phyloP scores from a whole-genome alignment of 1,140 invertebrate species.

The Portunus trituberculatus region DNA sequence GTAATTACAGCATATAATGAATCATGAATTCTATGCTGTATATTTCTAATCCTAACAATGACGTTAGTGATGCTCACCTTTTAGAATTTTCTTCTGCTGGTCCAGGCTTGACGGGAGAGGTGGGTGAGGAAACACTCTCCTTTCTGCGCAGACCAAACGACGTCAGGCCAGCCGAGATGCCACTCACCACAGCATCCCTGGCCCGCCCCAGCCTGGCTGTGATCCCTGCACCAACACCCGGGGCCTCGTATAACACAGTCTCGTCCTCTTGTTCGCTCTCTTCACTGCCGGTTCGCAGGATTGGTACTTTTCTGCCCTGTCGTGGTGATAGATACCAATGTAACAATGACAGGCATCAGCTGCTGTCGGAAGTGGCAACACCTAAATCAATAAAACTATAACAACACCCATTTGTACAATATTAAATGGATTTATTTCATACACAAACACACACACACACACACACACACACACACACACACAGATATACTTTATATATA shows the following conservation, averaged over 20 bases:
- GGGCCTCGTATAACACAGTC: slow-evolving; percentile 65
- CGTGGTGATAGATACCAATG: neutral
- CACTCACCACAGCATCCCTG: slow-evolving; percentile 68
- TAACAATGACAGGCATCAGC: neutral
- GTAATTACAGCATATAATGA: too few species aligned
- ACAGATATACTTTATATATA: too few species aligned
- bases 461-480: too few species aligned
- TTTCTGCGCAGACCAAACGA: slow-evolving; percentile 64
- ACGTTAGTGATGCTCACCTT: slow-evolving; percentile 14
- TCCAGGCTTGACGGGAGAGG: slow-evolving; percentile 45
- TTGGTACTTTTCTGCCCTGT: slow-evolving; percentile 66
- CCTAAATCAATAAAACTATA: too few species aligned
- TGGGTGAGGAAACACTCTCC: slow-evolving; percentile 60
- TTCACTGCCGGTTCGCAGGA: slow-evolving; percentile 69
- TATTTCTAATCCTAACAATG: too few species aligned
- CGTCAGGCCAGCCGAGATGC: slow-evolving; percentile 65
- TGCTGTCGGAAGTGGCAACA: neutral
- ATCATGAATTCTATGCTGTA: neutral
- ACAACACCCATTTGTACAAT: too few species aligned
- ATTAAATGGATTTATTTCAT: too few species aligned
- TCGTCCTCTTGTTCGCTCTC: slow-evolving; percentile 70
- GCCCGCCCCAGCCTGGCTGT: slow-evolving; percentile 68
- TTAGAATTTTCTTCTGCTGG: slow-evolving; percentile 33
- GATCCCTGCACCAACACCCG: slow-evolving; percentile 60
- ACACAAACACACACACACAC: too few species aligned